These are phyloP conservation scores for Pseudomugil gertrudae DNA, from an alignment of 2,797 vertebrate genomes.

Conservation along the genomic window DNA sequence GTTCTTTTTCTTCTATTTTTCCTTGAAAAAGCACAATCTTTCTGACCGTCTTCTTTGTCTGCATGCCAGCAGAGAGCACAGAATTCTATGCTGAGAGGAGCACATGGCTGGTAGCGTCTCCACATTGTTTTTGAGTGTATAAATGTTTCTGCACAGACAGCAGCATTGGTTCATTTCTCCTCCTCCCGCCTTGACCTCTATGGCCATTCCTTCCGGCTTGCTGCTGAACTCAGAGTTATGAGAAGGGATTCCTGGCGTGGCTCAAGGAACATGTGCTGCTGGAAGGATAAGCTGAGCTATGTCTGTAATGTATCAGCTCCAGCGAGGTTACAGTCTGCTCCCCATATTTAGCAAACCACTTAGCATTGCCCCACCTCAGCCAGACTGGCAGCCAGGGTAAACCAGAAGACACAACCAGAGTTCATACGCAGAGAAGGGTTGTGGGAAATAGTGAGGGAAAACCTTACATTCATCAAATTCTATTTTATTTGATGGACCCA, in stretches of 20 bases:
- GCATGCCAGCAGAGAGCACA: slow-evolving; percentile 30
- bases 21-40: slow-evolving; percentile 47
- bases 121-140: slow-evolving; percentile 36
- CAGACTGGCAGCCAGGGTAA: slow-evolving; percentile 60
- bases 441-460: slow-evolving; percentile 12
- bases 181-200: slow-evolving; percentile 36
- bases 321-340: slow-evolving; percentile 66
- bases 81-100: slow-evolving; percentile 17
- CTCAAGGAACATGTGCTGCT: slow-evolving; percentile 74
- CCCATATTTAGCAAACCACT: slow-evolving; percentile 76
- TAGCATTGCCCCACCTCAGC: slow-evolving; percentile 59
- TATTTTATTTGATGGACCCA: slow-evolving; percentile 9
- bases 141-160: slow-evolving; percentile 19
- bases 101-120: slow-evolving; percentile 22
- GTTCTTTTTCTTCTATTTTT: slow-evolving; percentile 42
- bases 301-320: slow-evolving; percentile 72
- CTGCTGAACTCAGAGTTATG: slow-evolving; percentile 41
- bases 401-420: slow-evolving; percentile 71
- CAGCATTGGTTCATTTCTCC: slow-evolving; percentile 20
- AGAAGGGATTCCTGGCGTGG: slow-evolving; percentile 69
- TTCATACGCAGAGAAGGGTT: slow-evolving; percentile 41
- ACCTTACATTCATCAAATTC: slow-evolving; percentile 52
- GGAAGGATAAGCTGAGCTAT: slow-evolving; percentile 77
- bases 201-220: slow-evolving; percentile 49
- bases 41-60: slow-evolving; percentile 38